Base-by-base conservation (phyloP, 2,888 invertebrate species). In the Cheiracanthium punctorium region DNA sequence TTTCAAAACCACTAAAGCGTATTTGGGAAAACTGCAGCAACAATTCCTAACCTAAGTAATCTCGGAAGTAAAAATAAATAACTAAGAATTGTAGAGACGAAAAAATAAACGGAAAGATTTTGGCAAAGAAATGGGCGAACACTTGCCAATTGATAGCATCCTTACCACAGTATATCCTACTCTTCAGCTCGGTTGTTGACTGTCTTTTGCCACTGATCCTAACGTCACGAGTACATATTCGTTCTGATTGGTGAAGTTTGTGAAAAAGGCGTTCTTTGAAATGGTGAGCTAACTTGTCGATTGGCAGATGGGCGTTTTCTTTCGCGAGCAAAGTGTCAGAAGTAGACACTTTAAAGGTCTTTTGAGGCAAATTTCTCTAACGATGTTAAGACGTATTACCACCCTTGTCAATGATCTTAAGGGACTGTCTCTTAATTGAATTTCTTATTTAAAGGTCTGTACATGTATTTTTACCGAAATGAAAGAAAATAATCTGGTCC, bases 301-400 rank as follows among this genome's bases (percentile, higher is more conserved):
- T 85, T 85, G 84, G 84, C 84, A 85, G 32, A 43, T 73, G 52
- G 84, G 84, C 20, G 73, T 77, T 37, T 37, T 52, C 69, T 70
- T 74, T 84, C 67, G 32, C 64, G 24, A 67, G 74, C 77, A 73
- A 85, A 77, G 84, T 85, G 84, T 85, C 84, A 85, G 74, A 77
- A 73, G 73, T 67, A 52, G 70, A 85, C 79, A 79, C 84, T 79
- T 81, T 74, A 73, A 33, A 80, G 84, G 84, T 74, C 72, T 85
- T 84, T 84, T 74, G 74, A 84, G 79, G 84, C 73, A 79, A 67
- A 85, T 79, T 69, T 48, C 73, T 41, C 52, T 79, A 85, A 79
- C 73, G 82, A 84, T 77, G 82, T 84, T 84, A 77, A 84, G 77
- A 77, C 76, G 76, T 76, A 82, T 82, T 82, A 76, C 76, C 73